phyloP scores from a whole-genome alignment of 1,140 invertebrate genomes.

The Euwallacea fornicatus region DNA sequence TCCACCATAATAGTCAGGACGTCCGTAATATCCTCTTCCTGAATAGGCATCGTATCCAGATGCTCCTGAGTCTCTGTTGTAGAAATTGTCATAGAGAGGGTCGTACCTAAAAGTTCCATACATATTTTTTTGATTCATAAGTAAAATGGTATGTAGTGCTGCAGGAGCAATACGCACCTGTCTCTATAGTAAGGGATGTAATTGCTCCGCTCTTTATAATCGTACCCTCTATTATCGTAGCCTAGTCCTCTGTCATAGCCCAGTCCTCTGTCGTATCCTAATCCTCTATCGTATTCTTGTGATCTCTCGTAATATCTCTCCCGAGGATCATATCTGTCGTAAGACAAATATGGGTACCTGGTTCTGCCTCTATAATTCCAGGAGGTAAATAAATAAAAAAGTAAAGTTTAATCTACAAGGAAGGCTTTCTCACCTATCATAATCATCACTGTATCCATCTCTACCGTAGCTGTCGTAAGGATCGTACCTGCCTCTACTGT shows the following conservation, averaged over 20 bases:
- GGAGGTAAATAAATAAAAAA: not conserved
- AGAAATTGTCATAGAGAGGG: slow-evolving; percentile 45
- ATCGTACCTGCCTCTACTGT: slow-evolving; percentile 24
- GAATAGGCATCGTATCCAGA: slow-evolving; percentile 52
- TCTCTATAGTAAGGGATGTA: slow-evolving; percentile 48
- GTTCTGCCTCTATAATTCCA: slow-evolving; percentile 16
- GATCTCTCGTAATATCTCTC: slow-evolving; percentile 37
- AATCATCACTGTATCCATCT: slow-evolving; percentile 31
- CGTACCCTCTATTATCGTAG: slow-evolving; percentile 48
- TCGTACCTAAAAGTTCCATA: slow-evolving; percentile 8
- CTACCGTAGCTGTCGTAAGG: slow-evolving; percentile 22
- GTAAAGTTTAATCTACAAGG: not conserved
- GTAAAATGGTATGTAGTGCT: not conserved
- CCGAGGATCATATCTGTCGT: slow-evolving; percentile 30
- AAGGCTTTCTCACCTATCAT: slow-evolving; percentile 8
- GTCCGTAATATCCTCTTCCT: slow-evolving; percentile 60
- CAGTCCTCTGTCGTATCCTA: slow-evolving; percentile 43
- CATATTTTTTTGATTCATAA: not conserved
- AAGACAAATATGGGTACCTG: slow-evolving; percentile 17
- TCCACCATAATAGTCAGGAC: slow-evolving; percentile 53
- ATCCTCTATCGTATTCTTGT: slow-evolving; percentile 40
- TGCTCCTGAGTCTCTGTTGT: slow-evolving; percentile 57
- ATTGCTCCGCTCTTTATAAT: slow-evolving; percentile 41
- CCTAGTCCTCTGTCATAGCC: slow-evolving; percentile 40
- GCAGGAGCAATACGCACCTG: slow-evolving; percentile 17